phyloP scores from a whole-genome alignment of 1,140 invertebrate species.

The Macrosteles quadrilineatus region DNA sequence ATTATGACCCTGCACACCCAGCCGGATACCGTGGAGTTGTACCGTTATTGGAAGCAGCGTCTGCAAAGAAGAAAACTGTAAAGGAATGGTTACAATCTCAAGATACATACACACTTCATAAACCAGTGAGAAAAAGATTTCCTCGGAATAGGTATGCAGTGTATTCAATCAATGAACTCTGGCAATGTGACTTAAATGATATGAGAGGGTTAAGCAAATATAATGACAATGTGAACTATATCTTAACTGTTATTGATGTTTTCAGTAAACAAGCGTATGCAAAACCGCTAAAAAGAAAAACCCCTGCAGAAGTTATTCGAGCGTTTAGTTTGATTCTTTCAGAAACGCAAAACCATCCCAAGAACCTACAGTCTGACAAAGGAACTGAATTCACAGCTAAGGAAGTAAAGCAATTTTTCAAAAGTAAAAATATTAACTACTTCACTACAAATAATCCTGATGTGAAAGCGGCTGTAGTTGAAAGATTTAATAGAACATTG shows the following conservation, averaged over 20 bases:
- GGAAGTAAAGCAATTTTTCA: background rate
- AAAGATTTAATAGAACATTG: background rate
- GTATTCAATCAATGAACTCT: background rate
- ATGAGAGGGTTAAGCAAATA: background rate
- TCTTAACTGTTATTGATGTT: background rate
- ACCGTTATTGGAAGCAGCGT: too few species aligned
- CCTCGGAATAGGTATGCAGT: background rate
- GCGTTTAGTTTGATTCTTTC: background rate
- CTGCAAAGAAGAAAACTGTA: too few species aligned
- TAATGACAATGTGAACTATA: background rate
- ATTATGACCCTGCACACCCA: too few species aligned
- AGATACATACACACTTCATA: background rate
- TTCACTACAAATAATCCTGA: background rate
- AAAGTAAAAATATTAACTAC: background rate
- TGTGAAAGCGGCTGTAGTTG: background rate
- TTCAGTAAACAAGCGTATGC: background rate
- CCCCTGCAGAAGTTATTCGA: background rate
- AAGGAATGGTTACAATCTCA: background rate
- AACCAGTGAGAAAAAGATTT: background rate
- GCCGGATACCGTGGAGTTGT: too few species aligned
- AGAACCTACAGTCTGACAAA: background rate
- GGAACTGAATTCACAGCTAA: background rate
- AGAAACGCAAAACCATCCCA: background rate
- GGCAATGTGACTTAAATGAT: background rate
- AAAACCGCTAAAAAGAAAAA: background rate